Base-by-base conservation (phyloP, 2,888 invertebrate species). In the Dorcus parallelipipedus region DNA sequence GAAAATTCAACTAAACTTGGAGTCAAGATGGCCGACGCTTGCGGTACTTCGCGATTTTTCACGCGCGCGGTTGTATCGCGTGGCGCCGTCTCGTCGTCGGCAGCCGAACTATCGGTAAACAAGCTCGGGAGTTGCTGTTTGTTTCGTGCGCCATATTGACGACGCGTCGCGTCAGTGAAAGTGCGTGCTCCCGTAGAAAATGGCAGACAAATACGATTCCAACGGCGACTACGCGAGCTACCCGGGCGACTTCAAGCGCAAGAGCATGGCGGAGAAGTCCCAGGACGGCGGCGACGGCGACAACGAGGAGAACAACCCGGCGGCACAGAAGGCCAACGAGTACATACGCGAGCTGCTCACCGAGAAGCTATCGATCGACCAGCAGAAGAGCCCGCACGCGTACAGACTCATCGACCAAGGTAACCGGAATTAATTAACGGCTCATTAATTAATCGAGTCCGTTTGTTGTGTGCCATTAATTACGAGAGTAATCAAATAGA, bases 261-360 rank as follows among this genome's bases (percentile, higher is more conserved):
- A 75, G 58, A 71, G 64, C 14, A 68, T 62, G 51, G 54, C 62
- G 14, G 65, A 71, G 66, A 68, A 66, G 55, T 58, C 64, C 62
- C 54, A 64, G 66, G 63, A 71, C 69, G 60, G 84, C 81, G 80
- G 82, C 39, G 68, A 67, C 58, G 73, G 68, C 52, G 78, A 76
- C 26, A 81, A 82, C 74, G 84, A 84, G 55, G 83, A 82, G 17
- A 79, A 79, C 67, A 77, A 81, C 50, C 83, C 83, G 71, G 78
- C 86, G 59, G 83, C 84, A 65, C 87, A 88, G 74, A 90, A 89
- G 79, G 88, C 89, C 74, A 87, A 84, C 55, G 91, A 91, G 79
- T 91, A 91, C 72, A 86, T 91, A 73, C 82, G 86, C 20, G 90
- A 90, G 72, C 81, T 91, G 58, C 73, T 91, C 60, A 83, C 85